Evolutionary conservation across 2,113 vertebrate species (phyloP).

Genomic region (Acrocephalus kingi): DNA sequence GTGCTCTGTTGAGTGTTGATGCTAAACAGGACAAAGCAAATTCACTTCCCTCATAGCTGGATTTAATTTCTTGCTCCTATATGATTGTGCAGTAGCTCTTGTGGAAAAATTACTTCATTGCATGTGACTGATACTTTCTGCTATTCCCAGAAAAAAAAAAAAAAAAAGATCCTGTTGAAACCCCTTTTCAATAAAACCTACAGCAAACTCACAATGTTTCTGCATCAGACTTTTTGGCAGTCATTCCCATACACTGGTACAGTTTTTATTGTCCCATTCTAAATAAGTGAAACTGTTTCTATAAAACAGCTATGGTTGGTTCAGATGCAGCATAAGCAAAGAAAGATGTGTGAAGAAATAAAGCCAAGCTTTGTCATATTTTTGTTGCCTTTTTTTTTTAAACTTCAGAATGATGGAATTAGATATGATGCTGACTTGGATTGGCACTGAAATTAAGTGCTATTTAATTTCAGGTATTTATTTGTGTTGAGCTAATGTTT

Average conservation of each 20-base stretch:
- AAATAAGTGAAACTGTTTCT: not conserved
- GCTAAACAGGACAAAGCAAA: not conserved
- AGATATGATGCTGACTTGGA: not conserved
- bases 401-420: not conserved
- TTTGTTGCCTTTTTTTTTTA: not conserved
- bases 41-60: not conserved
- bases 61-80: not conserved
- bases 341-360: not conserved
- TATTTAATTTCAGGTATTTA: not conserved
- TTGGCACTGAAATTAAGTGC: not conserved
- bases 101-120: constrained; percentile 37
- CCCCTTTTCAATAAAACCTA: not conserved
- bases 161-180: not conserved
- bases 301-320: not conserved
- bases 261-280: not conserved
- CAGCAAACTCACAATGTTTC: not conserved
- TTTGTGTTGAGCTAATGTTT: not conserved
- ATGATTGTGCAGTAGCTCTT: not conserved
- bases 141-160: not conserved
- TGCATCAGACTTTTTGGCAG: not conserved
- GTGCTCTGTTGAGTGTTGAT: not conserved
- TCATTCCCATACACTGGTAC: not conserved
- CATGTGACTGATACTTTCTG: not conserved
- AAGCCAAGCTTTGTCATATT: not conserved
- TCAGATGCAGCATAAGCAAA: not conserved